A percentile compares a stretch with the other conserved stretches of the same genome.
Evolutionary conservation across 2,797 vertebrate species (phyloP).

Genomic region (Manis crassicaudata): DNA sequence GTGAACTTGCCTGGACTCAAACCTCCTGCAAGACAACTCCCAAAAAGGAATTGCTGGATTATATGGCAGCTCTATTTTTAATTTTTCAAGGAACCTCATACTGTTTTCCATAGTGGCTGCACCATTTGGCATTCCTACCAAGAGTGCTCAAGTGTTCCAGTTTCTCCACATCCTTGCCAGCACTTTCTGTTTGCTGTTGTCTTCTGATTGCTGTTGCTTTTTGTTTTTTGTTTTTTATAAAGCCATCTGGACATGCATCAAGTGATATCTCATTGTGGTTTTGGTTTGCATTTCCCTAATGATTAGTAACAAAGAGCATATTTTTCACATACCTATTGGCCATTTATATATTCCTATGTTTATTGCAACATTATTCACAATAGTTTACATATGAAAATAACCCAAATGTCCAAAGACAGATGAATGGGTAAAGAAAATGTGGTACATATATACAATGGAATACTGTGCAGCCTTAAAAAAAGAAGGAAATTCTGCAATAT

Average conservation of each 20-base stretch:
- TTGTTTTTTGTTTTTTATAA: neutral
- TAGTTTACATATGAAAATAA: neutral
- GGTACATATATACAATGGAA: neutral
- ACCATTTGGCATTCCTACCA: neutral
- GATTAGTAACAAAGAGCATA: neutral
- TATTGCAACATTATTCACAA: neutral
- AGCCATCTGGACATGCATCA: no score
- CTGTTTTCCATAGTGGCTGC: neutral
- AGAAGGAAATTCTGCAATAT: neutral
- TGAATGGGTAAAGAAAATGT: neutral
- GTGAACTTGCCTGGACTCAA: no score
- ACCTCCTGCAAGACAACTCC: no score
- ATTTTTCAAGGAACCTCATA: accelerated
- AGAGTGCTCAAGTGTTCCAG: accelerated
- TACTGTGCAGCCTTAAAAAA: neutral
- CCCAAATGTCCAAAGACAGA: neutral
- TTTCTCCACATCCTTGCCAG: neutral
- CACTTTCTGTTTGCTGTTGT: neutral
- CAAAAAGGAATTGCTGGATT: neutral
- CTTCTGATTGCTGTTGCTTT: neutral
- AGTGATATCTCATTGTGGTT: neutral
- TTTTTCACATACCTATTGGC: neutral
- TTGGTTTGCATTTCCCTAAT: neutral
- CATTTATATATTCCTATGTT: neutral
- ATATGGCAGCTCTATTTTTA: neutral